Percentiles rank a stretch among this genome's conserved stretches.
Conservation (phyloP, 2,113 vertebrate genomes). For the Tamias sibiricus region DNA sequence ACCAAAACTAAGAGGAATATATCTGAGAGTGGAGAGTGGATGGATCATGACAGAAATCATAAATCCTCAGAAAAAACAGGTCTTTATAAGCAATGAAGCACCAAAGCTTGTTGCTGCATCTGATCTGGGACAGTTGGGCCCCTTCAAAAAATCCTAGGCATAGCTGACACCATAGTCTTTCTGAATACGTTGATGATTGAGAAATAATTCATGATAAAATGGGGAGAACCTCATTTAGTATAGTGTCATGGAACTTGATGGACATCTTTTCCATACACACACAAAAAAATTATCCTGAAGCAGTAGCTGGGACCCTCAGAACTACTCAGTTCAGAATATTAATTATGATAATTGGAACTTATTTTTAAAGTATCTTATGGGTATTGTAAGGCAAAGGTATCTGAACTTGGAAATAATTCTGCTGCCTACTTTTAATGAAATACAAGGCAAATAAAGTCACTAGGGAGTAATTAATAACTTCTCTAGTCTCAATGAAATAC, state of each 20-base stretch:
- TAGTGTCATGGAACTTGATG: background rate
- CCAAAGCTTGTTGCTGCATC: background rate
- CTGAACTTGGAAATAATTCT: background rate
- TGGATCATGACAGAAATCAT: background rate
- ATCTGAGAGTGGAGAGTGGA: background rate
- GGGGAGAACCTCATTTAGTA: fast-evolving
- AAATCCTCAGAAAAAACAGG: background rate
- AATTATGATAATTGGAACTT: background rate
- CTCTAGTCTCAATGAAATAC: background rate
- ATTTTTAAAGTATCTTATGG: background rate
- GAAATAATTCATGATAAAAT: background rate
- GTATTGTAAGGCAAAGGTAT: background rate
- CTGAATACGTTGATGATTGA: background rate
- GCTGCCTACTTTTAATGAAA: background rate
- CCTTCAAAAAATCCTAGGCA: background rate
- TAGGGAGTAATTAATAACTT: background rate
- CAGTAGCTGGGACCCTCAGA: background rate
- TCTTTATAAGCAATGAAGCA: background rate
- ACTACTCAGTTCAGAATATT: constrained; percentile 1
- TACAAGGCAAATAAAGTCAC: background rate
- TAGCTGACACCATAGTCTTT: background rate
- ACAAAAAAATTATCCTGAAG: background rate
- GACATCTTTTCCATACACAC: background rate
- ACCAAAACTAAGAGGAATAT: background rate
- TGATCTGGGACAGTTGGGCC: background rate